phyloP scores from a whole-genome alignment of 2,797 vertebrate species.

The Sebastes nivosus region DNA sequence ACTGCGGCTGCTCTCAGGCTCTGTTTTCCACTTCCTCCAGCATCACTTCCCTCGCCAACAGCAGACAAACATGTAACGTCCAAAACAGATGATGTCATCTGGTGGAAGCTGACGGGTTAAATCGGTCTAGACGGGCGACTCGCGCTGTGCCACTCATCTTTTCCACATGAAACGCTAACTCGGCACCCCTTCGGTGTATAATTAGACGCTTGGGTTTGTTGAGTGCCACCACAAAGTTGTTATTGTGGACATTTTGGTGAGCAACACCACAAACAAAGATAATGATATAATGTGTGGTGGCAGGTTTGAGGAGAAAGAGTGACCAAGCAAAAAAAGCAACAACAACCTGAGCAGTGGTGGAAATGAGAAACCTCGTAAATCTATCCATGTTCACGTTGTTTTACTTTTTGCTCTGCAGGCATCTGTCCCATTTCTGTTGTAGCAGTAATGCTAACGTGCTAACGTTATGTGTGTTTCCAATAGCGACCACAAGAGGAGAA shows the following conservation, averaged over 20 bases:
- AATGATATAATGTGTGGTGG: not conserved
- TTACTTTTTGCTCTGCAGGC: conserved; percentile 26
- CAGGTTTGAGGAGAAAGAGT: not conserved
- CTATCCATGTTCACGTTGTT: not conserved
- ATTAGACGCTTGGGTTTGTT: conserved; percentile 11
- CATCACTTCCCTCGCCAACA: not conserved
- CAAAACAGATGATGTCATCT: conserved; percentile 29
- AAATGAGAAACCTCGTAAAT: not conserved
- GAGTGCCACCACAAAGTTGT: not conserved
- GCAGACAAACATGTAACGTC: not conserved
- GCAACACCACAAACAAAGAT: not conserved
- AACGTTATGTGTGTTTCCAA: conserved; percentile 6
- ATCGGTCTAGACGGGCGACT: not conserved
- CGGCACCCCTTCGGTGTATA: not conserved
- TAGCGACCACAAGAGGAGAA: conserved; percentile 88
- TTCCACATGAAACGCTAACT: not conserved
- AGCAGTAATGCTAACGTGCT: conserved; percentile 1
- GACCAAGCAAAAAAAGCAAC: not conserved
- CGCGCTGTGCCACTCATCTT: not conserved
- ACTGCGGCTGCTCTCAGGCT: not conserved
- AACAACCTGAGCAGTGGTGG: not conserved
- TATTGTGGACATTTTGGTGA: conserved; percentile 7
- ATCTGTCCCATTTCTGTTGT: not conserved
- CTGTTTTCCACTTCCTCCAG: not conserved
- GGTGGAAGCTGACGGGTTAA: not conserved